phyloP scores from a whole-genome alignment of 2,113 vertebrate species.

The Willisornis vidua region DNA sequence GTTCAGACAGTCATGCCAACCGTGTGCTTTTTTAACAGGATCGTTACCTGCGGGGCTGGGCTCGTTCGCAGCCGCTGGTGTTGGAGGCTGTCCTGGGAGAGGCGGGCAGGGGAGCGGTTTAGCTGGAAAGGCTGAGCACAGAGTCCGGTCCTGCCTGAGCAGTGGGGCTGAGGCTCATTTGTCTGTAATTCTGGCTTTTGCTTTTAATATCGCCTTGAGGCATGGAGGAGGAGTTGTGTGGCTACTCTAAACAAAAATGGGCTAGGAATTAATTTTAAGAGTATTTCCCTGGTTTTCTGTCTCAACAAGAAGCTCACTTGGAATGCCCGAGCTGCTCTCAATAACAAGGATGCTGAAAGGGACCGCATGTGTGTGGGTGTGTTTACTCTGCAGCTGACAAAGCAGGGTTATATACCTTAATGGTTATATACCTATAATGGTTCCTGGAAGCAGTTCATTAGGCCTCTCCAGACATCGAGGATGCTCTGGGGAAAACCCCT shows the following conservation, averaged over 20 bases:
- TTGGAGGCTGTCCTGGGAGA: neutral
- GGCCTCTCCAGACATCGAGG: neutral
- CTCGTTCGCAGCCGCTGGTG: accelerated
- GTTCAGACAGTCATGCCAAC: accelerated
- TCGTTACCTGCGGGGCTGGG: neutral
- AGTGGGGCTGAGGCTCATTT: neutral
- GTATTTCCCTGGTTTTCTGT: neutral
- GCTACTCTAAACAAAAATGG: neutral
- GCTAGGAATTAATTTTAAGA: neutral
- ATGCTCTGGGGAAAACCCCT: neutral
- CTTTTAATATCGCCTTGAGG: neutral
- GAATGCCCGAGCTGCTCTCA: neutral
- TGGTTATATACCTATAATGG: neutral
- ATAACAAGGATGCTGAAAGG: neutral
- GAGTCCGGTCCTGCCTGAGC: neutral
- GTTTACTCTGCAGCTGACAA: neutral
- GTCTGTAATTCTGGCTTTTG: neutral
- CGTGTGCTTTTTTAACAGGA: neutral
- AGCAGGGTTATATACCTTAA: neutral
- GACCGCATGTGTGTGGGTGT: neutral
- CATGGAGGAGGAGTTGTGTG: neutral
- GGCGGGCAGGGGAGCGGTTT: neutral
- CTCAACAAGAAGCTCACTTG: neutral
- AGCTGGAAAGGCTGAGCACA: neutral
- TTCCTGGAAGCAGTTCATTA: neutral